These are phyloP conservation scores for Formica exsecta DNA, from an alignment of 1,140 invertebrate species.

Conservation along the genomic window DNA sequence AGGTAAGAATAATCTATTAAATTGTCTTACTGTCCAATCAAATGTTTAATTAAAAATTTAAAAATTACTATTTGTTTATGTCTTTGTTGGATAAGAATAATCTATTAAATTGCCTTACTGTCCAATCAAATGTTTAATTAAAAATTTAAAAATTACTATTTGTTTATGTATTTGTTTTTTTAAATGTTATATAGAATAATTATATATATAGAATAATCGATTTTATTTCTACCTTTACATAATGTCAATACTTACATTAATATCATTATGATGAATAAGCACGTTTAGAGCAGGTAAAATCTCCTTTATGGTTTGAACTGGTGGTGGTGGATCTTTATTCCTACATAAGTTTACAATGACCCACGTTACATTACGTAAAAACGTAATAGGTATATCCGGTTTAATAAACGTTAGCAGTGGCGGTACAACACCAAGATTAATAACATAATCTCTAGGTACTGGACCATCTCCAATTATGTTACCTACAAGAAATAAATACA, in stretches of 20 bases:
- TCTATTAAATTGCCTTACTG: neutral
- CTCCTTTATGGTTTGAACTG: conserved; percentile 94
- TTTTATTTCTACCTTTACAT: conserved; percentile 7
- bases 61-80: neutral
- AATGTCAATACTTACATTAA: conserved; percentile 91
- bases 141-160: neutral
- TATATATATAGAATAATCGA: neutral
- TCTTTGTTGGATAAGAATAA: neutral
- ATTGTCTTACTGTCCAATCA: too few relatives aligned
- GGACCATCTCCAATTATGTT: conserved; percentile 98
- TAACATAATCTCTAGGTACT: conserved; percentile 95
- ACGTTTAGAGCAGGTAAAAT: conserved; percentile 97
- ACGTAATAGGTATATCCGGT: conserved; percentile 96
- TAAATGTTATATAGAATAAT: neutral
- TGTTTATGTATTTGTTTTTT: neutral
- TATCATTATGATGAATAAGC: conserved; percentile 98
- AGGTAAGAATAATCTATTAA: neutral
- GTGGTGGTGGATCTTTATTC: conserved; percentile 97
- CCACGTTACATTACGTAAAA: conserved; percentile 99
- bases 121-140: too few relatives aligned
- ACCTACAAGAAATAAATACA: conserved; percentile 79
- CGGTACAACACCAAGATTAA: conserved; percentile 95
- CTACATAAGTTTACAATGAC: conserved; percentile 99
- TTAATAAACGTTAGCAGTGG: conserved; percentile 96
- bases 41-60: neutral